These are phyloP conservation scores for Spilarctia lutea DNA, from an alignment of 2,888 invertebrate genomes.

Conservation along the genomic window DNA sequence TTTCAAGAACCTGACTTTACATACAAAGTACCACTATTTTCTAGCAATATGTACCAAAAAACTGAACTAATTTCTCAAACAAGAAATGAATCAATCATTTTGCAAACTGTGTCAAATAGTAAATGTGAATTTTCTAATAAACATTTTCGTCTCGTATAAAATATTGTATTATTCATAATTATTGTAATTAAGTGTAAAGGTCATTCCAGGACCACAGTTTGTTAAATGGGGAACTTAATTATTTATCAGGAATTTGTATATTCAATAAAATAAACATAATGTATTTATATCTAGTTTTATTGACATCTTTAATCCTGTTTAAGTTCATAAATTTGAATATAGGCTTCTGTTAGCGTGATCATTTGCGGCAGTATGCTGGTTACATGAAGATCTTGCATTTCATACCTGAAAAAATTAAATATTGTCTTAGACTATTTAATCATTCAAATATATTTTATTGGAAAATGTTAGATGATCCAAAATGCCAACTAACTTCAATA, in stretches of 20 bases:
- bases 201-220: slow-evolving; percentile 73
- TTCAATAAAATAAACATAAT: slow-evolving; percentile 75
- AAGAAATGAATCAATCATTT: slow-evolving; percentile 53
- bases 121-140: slow-evolving; percentile 63
- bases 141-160: slow-evolving; percentile 60
- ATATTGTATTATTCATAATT: slow-evolving; percentile 57
- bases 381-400: slow-evolving; percentile 99
- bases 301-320: slow-evolving; percentile 76
- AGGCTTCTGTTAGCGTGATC: slow-evolving; percentile 99
- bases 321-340: slow-evolving; percentile 95
- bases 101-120: slow-evolving; percentile 72
- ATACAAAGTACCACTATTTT: background rate
- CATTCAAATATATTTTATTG: background rate
- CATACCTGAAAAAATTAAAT: slow-evolving; percentile 80
- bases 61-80: slow-evolving; percentile 44
- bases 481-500: too few relatives aligned
- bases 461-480: too few relatives aligned
- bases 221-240: slow-evolving; percentile 62
- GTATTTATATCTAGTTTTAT: slow-evolving; percentile 58
- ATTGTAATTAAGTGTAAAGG: slow-evolving; percentile 66
- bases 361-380: slow-evolving; percentile 99
- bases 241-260: slow-evolving; percentile 74
- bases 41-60: slow-evolving; percentile 12
- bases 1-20: slow-evolving; percentile 10
- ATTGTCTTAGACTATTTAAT: background rate